These are phyloP conservation scores for Heliconius aoede DNA, from an alignment of 2,888 invertebrate genomes.

Conservation along the genomic window DNA sequence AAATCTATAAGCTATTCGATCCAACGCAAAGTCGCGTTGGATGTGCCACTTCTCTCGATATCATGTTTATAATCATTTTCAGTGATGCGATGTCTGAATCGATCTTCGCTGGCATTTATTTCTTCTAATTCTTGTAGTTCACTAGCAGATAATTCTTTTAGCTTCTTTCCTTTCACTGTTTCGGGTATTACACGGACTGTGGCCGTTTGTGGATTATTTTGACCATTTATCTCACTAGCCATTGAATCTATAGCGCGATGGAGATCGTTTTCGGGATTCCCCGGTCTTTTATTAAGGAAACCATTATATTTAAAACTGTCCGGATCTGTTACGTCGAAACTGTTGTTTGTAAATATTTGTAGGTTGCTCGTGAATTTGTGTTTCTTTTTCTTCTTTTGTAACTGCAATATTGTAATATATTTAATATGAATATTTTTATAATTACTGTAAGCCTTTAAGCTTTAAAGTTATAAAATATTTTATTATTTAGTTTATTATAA, in stretches of 20 bases:
- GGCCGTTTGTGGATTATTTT: conserved; percentile 39
- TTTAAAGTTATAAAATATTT: too few relatives aligned
- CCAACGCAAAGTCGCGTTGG: conserved; percentile 62
- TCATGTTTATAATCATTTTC: conserved; percentile 69
- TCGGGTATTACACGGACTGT: conserved; percentile 52
- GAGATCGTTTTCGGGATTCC: conserved; percentile 67
- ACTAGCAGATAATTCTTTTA: conserved; percentile 64
- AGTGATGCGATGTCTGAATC: conserved; percentile 68
- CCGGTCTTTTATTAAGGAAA: conserved; percentile 66
- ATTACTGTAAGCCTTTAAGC: too few relatives aligned
- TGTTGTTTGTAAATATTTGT: conserved; percentile 64
- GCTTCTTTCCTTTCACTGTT: conserved; percentile 64
- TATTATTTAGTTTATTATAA: too few relatives aligned
- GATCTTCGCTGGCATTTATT: conserved; percentile 67
- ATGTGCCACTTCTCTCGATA: conserved; percentile 52
- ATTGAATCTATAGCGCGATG: conserved; percentile 70
- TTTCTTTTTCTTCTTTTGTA: conserved; percentile 43
- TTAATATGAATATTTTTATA: neutral
- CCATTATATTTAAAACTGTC: conserved; percentile 59
- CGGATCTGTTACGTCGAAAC: conserved; percentile 53
- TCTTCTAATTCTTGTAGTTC: conserved; percentile 69
- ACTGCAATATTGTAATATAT: conserved; percentile 29
- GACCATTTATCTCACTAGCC: conserved; percentile 62
- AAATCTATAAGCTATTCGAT: conserved; percentile 59
- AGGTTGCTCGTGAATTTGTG: conserved; percentile 53